phyloP scores from a whole-genome alignment of 2,113 vertebrate genomes.

The Cochlearius cochlearius region DNA sequence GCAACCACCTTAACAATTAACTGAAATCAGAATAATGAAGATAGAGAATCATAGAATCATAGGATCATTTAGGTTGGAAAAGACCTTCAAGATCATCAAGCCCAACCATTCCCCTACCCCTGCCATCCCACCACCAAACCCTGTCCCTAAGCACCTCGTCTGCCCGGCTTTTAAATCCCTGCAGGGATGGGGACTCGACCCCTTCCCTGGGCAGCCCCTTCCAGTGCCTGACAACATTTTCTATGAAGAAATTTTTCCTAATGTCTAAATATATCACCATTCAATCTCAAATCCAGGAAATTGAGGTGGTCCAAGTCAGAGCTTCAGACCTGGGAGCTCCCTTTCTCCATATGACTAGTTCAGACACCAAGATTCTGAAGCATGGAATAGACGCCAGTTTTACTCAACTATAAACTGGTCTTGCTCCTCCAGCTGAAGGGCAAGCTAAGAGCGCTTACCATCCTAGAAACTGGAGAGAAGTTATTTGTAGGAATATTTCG shows the following conservation, averaged over 20 bases:
- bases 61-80: no score
- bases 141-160: no score
- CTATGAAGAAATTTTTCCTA: no score
- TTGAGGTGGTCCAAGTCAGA: background rate
- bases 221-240: no score
- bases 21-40: background rate
- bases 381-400: fast-evolving
- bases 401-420: background rate
- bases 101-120: no score
- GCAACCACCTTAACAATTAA: background rate
- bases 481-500: background rate
- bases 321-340: background rate
- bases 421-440: background rate
- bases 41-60: no score
- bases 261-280: background rate
- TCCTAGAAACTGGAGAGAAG: background rate
- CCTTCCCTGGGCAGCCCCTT: no score
- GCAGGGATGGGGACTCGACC: no score
- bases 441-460: background rate
- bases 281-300: background rate
- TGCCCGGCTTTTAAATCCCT: no score
- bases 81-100: no score
- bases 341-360: background rate
- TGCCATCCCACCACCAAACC: no score
- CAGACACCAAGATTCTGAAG: background rate